Evolutionary conservation across 2,113 vertebrate genomes (phyloP).

Genomic region (Leucosticte australis): DNA sequence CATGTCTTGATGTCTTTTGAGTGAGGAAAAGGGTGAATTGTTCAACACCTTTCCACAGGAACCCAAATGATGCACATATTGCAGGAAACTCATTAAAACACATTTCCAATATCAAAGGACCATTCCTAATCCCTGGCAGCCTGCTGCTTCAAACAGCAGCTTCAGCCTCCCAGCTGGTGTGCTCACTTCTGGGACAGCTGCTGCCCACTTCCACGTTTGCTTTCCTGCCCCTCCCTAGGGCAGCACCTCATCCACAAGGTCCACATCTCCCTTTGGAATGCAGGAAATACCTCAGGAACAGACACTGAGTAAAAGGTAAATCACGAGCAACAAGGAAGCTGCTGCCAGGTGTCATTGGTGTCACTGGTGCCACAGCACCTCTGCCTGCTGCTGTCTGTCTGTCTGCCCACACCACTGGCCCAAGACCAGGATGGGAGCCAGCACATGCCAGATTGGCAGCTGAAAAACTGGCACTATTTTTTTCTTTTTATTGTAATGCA

Average conservation of each 20-base stretch:
- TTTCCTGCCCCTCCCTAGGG: not conserved
- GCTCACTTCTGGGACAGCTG: not conserved
- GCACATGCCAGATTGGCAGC: not conserved
- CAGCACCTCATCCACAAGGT: not conserved
- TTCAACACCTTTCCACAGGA: not conserved
- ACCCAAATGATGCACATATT: not conserved
- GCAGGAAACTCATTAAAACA: not conserved
- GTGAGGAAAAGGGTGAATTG: not conserved
- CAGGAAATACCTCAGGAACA: not conserved
- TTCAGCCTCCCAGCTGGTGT: not conserved
- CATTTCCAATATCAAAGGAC: slow-evolving; percentile 12
- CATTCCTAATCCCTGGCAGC: not conserved
- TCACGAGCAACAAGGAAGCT: fast-evolving
- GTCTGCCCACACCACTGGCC: not conserved
- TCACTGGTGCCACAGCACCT: fast-evolving
- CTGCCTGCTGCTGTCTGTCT: not conserved
- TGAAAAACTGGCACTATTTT: not conserved
- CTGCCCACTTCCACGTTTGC: not conserved
- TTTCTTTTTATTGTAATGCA: not conserved
- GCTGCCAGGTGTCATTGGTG: fast-evolving
- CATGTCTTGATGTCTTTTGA: not conserved
- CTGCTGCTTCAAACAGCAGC: not conserved
- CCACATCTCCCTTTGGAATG: not conserved
- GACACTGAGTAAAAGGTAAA: not conserved
- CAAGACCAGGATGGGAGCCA: not conserved